Base-by-base conservation (phyloP, 1,140 invertebrate species). In the Pseudomyrmex pallidus region DNA sequence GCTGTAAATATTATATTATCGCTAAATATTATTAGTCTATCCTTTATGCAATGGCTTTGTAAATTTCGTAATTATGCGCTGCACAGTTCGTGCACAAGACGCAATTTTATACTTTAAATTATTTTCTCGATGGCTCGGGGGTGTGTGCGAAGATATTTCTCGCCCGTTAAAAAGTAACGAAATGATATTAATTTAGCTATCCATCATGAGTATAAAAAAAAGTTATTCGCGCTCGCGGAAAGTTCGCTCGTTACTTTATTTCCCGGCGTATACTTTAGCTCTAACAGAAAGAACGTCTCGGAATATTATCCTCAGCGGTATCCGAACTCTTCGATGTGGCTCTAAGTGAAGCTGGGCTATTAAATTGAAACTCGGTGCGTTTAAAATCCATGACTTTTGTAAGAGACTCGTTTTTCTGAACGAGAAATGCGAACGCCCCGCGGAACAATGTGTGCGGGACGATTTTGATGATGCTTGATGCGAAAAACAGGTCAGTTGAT, bases 161-260 rank as follows among this genome's bases (percentile, higher is more conserved):
- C 44, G 8, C 50, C 12, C 12, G 22, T 46, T 46, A 52, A 50
- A 80, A 80, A n/a, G n/a, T 80, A 80, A 80, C 66, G 22, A 80
- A 80, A 20, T 72, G 66, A 80, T 80, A 80, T 80, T 80, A 70
- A 72, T 80, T 80, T 72, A 80, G 66, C 54, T 59, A 80, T 80
- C 76, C 76, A 80, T 80, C 76, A 80, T n/a, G 44, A 68, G 46
- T 20, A 50, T 61, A 80, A 80, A 72, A 25, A 25, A 77, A 70
- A 50, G 54, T 50, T 72, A 72, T 70, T 62, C 54, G 66, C 54
- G 66, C 44, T 2, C 7, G 54, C 56, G 7, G 46, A 50, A 80
- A 80, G 54, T 70, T 80, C 20, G 54, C 44, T 62, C 44, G 54
- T 59, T 80, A 70, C 44, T 61, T 70, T 48, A 70, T 80, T 80